Conservation (phyloP, 2,113 vertebrate genomes). For the Cryptoleucopteryx plumbea region DNA sequence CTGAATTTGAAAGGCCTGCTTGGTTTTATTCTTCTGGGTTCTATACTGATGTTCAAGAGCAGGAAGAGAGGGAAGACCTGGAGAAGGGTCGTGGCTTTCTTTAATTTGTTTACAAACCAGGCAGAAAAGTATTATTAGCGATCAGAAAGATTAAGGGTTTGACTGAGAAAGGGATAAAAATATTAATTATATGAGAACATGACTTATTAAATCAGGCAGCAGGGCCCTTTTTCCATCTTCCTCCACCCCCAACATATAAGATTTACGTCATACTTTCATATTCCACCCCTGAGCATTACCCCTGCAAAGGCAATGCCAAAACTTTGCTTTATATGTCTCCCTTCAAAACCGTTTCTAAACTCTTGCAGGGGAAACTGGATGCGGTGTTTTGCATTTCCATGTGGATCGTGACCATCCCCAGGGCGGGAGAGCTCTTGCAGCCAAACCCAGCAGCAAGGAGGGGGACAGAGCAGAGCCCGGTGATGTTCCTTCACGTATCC, state of each 20-base stretch:
- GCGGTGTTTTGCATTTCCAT: background rate
- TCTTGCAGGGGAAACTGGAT: background rate
- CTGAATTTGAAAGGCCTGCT: background rate
- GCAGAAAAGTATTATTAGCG: background rate
- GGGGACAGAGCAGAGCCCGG: background rate
- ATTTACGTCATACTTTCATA: background rate
- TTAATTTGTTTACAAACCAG: background rate
- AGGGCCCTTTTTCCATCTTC: background rate
- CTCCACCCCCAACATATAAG: fast-evolving
- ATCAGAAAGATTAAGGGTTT: background rate
- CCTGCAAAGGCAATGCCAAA: background rate
- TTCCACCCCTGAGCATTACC: background rate
- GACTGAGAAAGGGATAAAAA: background rate
- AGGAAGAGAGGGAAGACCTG: background rate
- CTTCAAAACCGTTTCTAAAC: background rate
- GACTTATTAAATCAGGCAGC: background rate
- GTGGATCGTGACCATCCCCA: background rate
- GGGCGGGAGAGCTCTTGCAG: background rate
- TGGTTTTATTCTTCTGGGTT: background rate
- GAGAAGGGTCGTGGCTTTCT: background rate
- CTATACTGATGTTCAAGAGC: background rate
- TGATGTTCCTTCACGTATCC: background rate
- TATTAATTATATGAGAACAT: background rate
- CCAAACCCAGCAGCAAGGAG: background rate
- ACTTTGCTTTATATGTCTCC: background rate